Percentiles rank a stretch among this genome's conserved stretches.
Evolutionary conservation across 2,113 vertebrate genomes (phyloP).

Genomic region (Zootoca vivipara): DNA sequence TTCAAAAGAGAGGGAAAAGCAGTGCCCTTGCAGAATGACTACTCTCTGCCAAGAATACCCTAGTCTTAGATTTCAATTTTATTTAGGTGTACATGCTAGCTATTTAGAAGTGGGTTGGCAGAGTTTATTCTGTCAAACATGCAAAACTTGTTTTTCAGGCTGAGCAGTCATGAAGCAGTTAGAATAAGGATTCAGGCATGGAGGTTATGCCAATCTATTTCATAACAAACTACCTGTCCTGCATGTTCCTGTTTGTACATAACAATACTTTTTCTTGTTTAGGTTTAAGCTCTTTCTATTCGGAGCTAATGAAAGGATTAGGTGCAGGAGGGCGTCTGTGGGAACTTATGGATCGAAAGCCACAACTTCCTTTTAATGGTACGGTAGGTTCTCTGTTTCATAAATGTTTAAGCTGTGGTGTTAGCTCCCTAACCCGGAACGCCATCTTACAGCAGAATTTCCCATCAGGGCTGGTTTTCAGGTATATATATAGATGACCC

Average conservation of each 20-base stretch:
- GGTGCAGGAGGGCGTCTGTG: constrained; percentile 94
- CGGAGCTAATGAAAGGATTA: constrained; percentile 96
- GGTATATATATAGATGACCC: neutral
- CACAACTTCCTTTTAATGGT: constrained; percentile 88
- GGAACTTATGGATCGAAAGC: constrained; percentile 92
- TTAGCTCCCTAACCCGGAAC: neutral
- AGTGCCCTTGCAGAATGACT: neutral
- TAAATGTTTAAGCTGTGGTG: neutral
- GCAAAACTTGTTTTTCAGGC: constrained; percentile 7
- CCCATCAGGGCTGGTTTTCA: neutral
- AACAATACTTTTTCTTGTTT: neutral
- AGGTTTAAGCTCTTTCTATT: constrained; percentile 97
- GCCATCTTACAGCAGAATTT: neutral
- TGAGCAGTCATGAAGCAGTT: neutral
- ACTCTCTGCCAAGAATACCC: too few relatives aligned
- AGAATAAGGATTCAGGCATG: neutral
- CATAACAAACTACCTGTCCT: constrained; percentile 9
- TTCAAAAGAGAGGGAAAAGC: neutral
- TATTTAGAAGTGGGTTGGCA: neutral
- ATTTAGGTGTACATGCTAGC: neutral
- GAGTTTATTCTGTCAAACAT: neutral
- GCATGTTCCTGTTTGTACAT: constrained; percentile 17
- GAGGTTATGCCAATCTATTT: neutral
- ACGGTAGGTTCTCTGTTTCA: constrained; percentile 75
- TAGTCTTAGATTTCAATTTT: neutral